Conservation (phyloP, 2,888 invertebrate genomes). For the Hydrotaea cyrtoneurina region DNA sequence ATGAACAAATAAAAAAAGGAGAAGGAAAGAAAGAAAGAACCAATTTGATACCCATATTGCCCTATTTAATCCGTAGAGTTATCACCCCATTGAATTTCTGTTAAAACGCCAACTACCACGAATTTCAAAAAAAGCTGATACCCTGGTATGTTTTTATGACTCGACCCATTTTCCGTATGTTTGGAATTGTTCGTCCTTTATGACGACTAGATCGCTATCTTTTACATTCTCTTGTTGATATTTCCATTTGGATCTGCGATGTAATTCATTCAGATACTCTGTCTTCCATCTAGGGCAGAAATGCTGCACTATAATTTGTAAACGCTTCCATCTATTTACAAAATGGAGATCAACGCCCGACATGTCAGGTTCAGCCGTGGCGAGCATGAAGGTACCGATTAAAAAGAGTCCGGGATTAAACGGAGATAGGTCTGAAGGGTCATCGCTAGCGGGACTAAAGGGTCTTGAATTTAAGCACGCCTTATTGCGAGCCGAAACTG, state of each 20-base stretch:
- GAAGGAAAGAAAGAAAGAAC: too few relatives aligned
- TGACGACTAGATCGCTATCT: conserved; percentile 40
- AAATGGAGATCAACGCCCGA: neutral
- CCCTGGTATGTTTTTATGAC: too few relatives aligned
- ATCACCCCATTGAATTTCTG: too few relatives aligned
- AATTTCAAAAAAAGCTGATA: too few relatives aligned
- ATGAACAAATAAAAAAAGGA: too few relatives aligned
- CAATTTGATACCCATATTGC: too few relatives aligned
- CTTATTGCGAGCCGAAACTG: conserved; percentile 12
- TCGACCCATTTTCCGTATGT: too few relatives aligned
- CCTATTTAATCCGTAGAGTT: too few relatives aligned
- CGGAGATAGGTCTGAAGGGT: conserved; percentile 11
- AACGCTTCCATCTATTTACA: conserved; percentile 19
- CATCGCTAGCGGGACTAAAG: conserved; percentile 26
- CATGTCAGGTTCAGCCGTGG: conserved; percentile 24
- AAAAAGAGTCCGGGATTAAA: conserved; percentile 41
- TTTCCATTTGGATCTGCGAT: conserved; percentile 56
- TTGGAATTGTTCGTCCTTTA: neutral
- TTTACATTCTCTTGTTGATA: conserved; percentile 12
- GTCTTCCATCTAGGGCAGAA: conserved; percentile 40
- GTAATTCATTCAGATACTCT: conserved; percentile 38
- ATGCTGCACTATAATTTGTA: neutral
- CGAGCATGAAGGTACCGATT: neutral
- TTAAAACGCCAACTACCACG: too few relatives aligned
- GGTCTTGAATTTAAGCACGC: conserved; percentile 33